A percentile compares a stretch with the other conserved stretches of the same genome.
Evolutionary conservation across 1,140 invertebrate genomes (phyloP).

Genomic region (Euwallacea similis): DNA sequence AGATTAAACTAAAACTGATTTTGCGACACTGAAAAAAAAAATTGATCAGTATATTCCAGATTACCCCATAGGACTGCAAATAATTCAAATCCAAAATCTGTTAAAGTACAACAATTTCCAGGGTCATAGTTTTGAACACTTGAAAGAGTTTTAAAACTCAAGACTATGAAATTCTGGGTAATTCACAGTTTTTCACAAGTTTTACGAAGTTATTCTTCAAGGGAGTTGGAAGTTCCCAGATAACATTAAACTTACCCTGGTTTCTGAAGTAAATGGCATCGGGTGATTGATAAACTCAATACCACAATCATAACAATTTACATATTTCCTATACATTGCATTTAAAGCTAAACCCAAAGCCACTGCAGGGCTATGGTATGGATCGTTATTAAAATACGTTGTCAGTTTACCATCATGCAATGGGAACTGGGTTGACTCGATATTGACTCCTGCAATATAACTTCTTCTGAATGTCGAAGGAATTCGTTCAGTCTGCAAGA

Average conservation of each 20-base stretch:
- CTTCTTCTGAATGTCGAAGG: conserved; percentile 45
- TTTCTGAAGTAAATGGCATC: conserved; percentile 58
- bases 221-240: too few species aligned
- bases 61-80: too few species aligned
- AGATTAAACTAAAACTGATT: too few species aligned
- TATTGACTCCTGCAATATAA: conserved; percentile 53
- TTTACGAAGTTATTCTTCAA: too few species aligned
- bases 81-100: too few species aligned
- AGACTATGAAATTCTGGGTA: too few species aligned
- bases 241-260: conserved; percentile 41
- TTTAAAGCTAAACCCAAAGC: conserved; percentile 44
- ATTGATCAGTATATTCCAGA: not conserved
- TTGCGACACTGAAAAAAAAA: not conserved
- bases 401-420: conserved; percentile 8
- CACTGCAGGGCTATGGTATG: conserved; percentile 65
- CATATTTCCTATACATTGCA: conserved; percentile 50
- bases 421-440: not conserved
- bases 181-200: too few species aligned
- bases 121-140: too few species aligned
- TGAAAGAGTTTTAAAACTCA: too few species aligned
- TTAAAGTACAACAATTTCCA: too few species aligned
- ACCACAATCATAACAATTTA: conserved; percentile 45
- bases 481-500: conserved; percentile 42
- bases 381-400: conserved; percentile 67
- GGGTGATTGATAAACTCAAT: conserved; percentile 71